Evolutionary conservation across 2,888 invertebrate genomes (phyloP), one percentile per base, ranked within the genome.

Genomic region (Micropterix aruncella): DNA sequence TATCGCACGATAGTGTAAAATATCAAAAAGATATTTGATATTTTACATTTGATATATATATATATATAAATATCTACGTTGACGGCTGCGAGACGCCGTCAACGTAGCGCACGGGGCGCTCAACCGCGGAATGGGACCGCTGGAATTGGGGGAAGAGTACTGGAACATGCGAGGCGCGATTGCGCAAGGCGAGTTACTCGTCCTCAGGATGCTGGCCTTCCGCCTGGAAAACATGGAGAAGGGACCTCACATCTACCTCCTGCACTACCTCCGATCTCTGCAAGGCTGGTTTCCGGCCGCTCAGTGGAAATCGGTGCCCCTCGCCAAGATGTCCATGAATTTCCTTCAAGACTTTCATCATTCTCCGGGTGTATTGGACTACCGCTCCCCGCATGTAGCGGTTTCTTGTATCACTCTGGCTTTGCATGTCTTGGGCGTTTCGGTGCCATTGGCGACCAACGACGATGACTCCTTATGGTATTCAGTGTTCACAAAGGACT

Each of bases 111-210:
- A 92, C 55, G 85, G 84, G 56, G 90, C 88, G 1, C 72, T 94
- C 18, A 89, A 94, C 58, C 77, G 89, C 47, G 85, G 82, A 2
- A 68, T 70, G 2, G 76, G 80, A 9, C 89, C 92, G 0, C 63
- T 95, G 44, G 93, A 93, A 58, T 73, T 94, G 41, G 88, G 85
- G 4, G 91, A 93, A 52, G 87, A 87, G 56, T 96, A 93, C 60
- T 93, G 89, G 88, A 79, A 81, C 7, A 83, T 93, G 77, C 74
- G 93, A 18, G 93, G 95, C 56, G 89, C 89, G 1, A 83, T 95
- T 38, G 88, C 92, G 3, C 90, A 92, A 61, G 91, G 91, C 0
- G 95, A 96, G 60, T 69, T 95, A 15, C 69, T 94, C 9, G 80
- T 95, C 27, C 80, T 94, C 59, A 71, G 95, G 51, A 76, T 89